A percentile compares a stretch with the other conserved stretches of the same genome.
Conservation (phyloP, 2,797 vertebrate species). For the Sternotherus odoratus region DNA sequence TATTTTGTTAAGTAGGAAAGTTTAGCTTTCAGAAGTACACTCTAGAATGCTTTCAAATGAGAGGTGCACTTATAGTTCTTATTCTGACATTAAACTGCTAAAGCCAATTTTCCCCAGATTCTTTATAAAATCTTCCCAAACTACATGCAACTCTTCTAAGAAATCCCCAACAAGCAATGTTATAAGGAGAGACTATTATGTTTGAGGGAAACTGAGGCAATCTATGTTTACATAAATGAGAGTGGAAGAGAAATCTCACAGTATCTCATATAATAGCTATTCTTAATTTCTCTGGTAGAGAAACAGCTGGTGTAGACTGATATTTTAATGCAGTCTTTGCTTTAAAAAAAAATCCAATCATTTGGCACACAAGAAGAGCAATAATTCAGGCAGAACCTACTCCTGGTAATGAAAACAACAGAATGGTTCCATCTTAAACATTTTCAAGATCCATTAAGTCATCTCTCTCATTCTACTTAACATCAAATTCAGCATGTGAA, state of each 20-base stretch:
- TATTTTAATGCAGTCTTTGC: conserved; percentile 24
- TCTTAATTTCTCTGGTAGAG: conserved; percentile 21
- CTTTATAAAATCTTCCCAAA: background rate
- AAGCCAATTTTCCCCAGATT: background rate
- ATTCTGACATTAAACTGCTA: background rate
- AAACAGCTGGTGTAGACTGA: conserved; percentile 24
- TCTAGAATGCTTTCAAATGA: background rate
- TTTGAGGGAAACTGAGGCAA: background rate
- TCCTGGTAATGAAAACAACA: conserved; percentile 65
- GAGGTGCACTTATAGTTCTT: background rate
- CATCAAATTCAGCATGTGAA: conserved; percentile 41
- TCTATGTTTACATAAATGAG: conserved; percentile 5
- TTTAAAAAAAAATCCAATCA: background rate
- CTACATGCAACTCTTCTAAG: background rate
- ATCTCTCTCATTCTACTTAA: conserved; percentile 65
- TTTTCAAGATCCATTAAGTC: conserved; percentile 73
- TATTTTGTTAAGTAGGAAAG: background rate
- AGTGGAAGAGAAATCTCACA: background rate
- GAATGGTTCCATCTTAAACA: conserved; percentile 63
- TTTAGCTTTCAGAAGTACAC: background rate
- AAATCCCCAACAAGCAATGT: background rate
- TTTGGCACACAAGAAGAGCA: conserved; percentile 28
- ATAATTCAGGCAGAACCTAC: conserved; percentile 36
- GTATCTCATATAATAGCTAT: background rate
- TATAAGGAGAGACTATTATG: background rate